A percentile compares a stretch with the other conserved stretches of the same genome.
These are phyloP conservation scores for Ecliptopera silaceata DNA, from an alignment of 2,888 invertebrate species.

Conservation along the genomic window DNA sequence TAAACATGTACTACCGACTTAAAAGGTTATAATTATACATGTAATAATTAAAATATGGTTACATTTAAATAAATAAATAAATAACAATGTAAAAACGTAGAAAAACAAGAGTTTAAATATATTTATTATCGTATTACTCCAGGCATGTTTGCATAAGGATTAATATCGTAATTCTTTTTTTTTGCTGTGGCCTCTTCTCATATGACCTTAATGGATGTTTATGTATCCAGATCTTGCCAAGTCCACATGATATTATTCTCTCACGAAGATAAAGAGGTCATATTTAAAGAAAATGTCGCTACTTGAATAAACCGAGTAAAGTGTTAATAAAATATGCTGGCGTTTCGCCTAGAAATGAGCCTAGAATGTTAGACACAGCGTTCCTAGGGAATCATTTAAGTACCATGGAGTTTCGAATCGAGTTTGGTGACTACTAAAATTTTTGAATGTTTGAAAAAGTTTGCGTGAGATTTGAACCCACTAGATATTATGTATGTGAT, in stretches of 20 bases:
- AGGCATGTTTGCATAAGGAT: neutral
- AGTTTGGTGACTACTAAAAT: neutral
- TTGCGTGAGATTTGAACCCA: too few species aligned
- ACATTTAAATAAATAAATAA: too few species aligned
- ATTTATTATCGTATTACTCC: too few species aligned
- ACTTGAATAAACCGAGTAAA: constrained; percentile 37
- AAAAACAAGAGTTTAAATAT: too few species aligned
- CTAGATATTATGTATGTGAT: too few species aligned
- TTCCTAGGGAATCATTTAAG: constrained; percentile 37
- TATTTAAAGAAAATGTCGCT: constrained; percentile 31
- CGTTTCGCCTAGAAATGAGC: constrained; percentile 44
- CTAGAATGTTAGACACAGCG: constrained; percentile 54
- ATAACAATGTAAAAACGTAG: too few species aligned
- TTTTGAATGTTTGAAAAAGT: too few species aligned
- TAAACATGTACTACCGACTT: too few species aligned
- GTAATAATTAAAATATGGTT: too few species aligned
- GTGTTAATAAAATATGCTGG: constrained; percentile 41
- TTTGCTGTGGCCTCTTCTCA: neutral
- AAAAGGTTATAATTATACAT: too few species aligned
- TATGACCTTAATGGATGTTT: neutral
- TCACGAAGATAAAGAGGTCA: constrained; percentile 28
- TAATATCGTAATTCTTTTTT: neutral
- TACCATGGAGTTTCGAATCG: constrained; percentile 27
- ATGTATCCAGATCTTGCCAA: constrained; percentile 26
- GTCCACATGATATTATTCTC: constrained; percentile 24